A percentile compares a stretch with the other conserved stretches of the same genome.
Conservation (phyloP, 2,113 vertebrate species). For the Podilymbus podiceps region DNA sequence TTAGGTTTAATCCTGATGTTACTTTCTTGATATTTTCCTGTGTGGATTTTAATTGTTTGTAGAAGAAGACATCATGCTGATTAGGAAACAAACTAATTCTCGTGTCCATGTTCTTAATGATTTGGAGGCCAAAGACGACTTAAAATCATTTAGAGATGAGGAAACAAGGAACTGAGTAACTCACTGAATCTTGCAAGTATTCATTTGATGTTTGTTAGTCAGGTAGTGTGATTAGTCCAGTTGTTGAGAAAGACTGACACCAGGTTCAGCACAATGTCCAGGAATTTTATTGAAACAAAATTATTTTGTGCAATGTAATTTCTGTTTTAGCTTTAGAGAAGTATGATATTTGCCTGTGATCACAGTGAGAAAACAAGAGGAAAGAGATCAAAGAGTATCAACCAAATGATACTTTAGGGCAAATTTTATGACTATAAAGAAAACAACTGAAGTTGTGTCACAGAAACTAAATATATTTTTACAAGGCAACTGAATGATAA, state of each 20-base stretch:
- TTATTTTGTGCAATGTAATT: not conserved
- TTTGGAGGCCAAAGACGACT: not conserved
- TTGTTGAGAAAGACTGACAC: not conserved
- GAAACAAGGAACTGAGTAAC: not conserved
- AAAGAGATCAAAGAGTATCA: not conserved
- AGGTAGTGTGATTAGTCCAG: not conserved
- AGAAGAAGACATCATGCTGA: not conserved
- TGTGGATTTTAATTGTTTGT: not conserved
- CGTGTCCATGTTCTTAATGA: not conserved
- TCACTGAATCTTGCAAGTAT: conserved; percentile 5
- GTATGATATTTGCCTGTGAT: not conserved
- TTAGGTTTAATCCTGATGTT: not conserved
- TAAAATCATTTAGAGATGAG: not conserved
- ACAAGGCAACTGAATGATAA: not conserved
- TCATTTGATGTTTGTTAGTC: not conserved
- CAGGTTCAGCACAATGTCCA: not conserved
- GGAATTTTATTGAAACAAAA: not conserved
- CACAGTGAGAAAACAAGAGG: not conserved
- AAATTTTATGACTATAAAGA: not conserved
- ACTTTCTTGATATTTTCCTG: not conserved
- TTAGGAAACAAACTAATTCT: conserved; percentile 5
- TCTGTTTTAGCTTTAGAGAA: not conserved
- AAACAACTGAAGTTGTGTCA: not conserved
- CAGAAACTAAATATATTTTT: not conserved
- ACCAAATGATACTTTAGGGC: not conserved